Evolutionary conservation across 2,113 vertebrate genomes (phyloP), one percentile per base, ranked within the genome.

Genomic region (Malurus melanocephalus): DNA sequence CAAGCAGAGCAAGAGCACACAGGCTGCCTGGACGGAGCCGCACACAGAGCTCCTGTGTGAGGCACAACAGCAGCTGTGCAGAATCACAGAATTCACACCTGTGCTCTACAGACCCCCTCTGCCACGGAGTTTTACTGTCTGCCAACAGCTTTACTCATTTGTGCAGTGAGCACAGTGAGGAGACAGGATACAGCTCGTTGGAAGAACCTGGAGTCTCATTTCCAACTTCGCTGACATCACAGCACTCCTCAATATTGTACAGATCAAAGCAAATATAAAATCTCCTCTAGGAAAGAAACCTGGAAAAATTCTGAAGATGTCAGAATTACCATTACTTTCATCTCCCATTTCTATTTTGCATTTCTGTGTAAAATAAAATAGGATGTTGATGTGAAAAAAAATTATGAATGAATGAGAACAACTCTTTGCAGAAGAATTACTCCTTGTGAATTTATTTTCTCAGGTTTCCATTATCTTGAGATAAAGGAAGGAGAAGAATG

Each of bases 1-100:
- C 9, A 6, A 59, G 79, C 3, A 9, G 67, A 32, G 55, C 32
- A 43, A 30, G 79, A 79, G 40, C 0, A 0, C 1, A 1, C 21
- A 4, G 0, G 2, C 38, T 56, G 49, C 67, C 67, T 15, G 38
- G 65, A 51, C 1, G 5, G 32, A 48, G 72, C 49, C 0, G 1
- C 20, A 5, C 10, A 7, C 0, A 6, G 57, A 65, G 49, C n/a
- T 56, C 7, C 66, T 16, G 21, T 0, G 4, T 10, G 32, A 81
- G 51, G 53, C 69, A 64, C 57, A 51, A 0, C 48, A 14, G 3
- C 66, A 76, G 57, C 56, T 20, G 1, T 3, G 35, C 59, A 87
- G 28, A 43, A 32, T 53, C 38, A 20, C 42, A 69, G 59, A 64
- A 69, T 38, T 38, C 51, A 19, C 40, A 43, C 27, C 80, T 13